phyloP scores from a whole-genome alignment of 2,113 vertebrate genomes.

The Capra hircus region DNA sequence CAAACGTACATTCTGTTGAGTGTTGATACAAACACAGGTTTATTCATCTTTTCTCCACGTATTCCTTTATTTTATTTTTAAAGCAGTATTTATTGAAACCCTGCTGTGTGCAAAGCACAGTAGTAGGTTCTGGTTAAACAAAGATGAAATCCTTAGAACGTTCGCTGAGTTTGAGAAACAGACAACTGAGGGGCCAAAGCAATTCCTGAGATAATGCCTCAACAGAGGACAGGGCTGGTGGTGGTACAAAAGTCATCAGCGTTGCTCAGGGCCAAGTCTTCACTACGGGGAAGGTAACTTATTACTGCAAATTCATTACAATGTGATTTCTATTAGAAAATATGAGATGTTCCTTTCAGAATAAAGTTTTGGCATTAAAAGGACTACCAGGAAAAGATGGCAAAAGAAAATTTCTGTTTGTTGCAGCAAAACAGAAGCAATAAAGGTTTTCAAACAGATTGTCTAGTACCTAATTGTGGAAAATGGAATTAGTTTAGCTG shows the following conservation, averaged over 20 bases:
- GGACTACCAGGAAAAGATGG: background rate
- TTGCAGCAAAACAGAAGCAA: background rate
- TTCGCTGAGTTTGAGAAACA: background rate
- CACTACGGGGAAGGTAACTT: background rate
- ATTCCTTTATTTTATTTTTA: background rate
- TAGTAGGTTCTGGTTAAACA: background rate
- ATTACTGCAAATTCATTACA: background rate
- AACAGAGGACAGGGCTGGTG: fast-evolving
- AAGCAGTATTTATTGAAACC: background rate
- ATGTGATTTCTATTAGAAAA: background rate
- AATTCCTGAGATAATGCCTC: background rate
- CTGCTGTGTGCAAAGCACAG: background rate
- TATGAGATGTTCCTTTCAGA: background rate
- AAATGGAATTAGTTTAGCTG: constrained; percentile 34
- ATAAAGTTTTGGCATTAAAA: background rate
- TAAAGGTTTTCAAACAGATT: background rate
- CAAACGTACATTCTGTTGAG: background rate
- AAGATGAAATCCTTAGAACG: background rate
- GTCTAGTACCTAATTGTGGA: background rate
- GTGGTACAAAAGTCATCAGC: too few relatives aligned
- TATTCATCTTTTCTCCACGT: background rate
- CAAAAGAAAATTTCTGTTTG: background rate
- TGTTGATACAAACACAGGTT: background rate
- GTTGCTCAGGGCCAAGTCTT: background rate
- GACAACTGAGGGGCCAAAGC: fast-evolving